A percentile compares a stretch with the other conserved stretches of the same genome.
These are phyloP conservation scores for Plebejus melissa DNA, from an alignment of 2,888 invertebrate species.

Conservation along the genomic window DNA sequence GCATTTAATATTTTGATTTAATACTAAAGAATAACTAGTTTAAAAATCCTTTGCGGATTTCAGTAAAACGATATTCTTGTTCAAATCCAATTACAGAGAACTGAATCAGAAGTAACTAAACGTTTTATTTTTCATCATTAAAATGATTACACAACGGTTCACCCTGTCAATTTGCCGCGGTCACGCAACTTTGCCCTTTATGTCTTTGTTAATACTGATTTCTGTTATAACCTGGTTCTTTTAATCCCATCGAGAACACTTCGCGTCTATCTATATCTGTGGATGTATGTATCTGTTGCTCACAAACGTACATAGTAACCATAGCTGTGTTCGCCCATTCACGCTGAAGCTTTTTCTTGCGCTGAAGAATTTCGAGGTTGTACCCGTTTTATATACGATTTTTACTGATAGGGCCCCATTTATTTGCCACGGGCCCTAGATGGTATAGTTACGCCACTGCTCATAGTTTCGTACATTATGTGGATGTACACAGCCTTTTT, in stretches of 20 bases:
- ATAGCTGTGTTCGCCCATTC: too few species aligned
- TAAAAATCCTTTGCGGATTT: not conserved
- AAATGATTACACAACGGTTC: not conserved
- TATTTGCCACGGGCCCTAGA: too few species aligned
- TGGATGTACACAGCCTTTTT: too few species aligned
- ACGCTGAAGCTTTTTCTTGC: too few species aligned
- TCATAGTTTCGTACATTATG: too few species aligned
- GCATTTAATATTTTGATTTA: not conserved
- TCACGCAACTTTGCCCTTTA: not conserved
- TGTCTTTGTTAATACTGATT: slow-evolving; percentile 1
- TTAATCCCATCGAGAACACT: not conserved
- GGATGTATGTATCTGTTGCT: not conserved
- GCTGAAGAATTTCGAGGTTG: too few species aligned
- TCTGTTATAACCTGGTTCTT: not conserved
- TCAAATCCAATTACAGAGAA: slow-evolving; percentile 4
- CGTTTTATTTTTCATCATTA: slow-evolving; percentile 9
- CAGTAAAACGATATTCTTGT: slow-evolving; percentile 10
- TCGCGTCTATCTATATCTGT: not conserved
- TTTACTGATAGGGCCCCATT: too few species aligned
- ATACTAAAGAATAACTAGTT: not conserved
- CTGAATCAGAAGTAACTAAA: not conserved
- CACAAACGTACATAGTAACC: too few species aligned
- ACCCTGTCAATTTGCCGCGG: not conserved
- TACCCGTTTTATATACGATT: too few species aligned
- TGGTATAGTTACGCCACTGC: too few species aligned